Evolutionary conservation across 2,113 vertebrate species (phyloP).

Genomic region (Callithrix jacchus): DNA sequence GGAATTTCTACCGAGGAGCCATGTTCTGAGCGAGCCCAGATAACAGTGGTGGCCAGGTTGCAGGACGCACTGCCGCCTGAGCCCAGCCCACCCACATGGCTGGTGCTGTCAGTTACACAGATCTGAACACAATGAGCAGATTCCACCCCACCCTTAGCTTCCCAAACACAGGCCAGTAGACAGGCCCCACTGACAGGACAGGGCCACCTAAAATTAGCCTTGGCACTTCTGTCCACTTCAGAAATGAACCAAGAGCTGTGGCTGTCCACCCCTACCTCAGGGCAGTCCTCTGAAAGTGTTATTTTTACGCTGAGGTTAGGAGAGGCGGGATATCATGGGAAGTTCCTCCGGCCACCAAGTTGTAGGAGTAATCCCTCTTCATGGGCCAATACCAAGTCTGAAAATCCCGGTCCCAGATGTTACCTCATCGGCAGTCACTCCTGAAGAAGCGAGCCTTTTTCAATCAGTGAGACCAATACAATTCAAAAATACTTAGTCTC

Average conservation of each 20-base stretch:
- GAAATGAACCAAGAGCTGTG: background rate
- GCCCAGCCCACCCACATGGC: background rate
- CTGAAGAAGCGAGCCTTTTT: background rate
- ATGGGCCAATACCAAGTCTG: background rate
- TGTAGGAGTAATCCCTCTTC: background rate
- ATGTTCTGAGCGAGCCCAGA: background rate
- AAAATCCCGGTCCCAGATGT: background rate
- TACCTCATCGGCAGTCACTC: accelerated
- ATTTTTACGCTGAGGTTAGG: background rate
- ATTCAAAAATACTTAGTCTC: background rate
- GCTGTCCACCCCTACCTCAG: background rate
- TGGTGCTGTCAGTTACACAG: background rate
- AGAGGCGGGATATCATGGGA: background rate
- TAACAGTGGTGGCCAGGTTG: background rate
- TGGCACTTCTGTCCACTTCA: background rate
- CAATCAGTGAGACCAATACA: background rate
- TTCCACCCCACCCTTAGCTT: background rate
- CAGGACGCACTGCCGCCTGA: accelerated
- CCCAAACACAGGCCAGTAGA: background rate
- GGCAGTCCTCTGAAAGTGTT: background rate
- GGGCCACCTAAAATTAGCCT: background rate
- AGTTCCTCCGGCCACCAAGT: background rate
- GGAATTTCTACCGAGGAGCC: background rate
- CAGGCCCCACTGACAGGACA: accelerated
- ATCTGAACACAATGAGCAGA: background rate